Evolutionary conservation across 2,888 invertebrate species (phyloP).

Genomic region (Nephrotoma guestfalica): DNA sequence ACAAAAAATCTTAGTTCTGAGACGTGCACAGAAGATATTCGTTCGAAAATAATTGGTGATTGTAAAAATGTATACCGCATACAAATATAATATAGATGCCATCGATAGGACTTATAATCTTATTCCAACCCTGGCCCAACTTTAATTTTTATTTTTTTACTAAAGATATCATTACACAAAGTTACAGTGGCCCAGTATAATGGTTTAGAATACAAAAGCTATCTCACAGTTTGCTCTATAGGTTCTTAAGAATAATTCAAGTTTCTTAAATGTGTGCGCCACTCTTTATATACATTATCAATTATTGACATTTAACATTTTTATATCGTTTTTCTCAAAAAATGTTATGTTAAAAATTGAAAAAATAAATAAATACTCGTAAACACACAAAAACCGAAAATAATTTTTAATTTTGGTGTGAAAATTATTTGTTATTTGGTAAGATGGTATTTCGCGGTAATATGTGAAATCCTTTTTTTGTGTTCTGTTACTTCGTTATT

Average conservation of each 20-base stretch:
- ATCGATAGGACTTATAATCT: background rate
- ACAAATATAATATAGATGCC: too few relatives aligned
- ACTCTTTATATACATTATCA: background rate
- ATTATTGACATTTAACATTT: background rate
- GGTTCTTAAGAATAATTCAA: background rate
- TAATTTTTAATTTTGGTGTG: background rate
- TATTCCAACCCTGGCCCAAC: background rate
- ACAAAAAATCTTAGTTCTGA: background rate
- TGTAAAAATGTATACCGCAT: too few relatives aligned
- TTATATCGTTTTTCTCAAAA: background rate
- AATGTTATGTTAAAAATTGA: background rate
- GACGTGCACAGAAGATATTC: background rate
- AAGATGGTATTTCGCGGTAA: background rate
- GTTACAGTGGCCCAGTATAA: background rate
- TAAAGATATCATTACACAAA: background rate
- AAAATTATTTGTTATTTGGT: background rate
- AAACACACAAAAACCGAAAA: background rate
- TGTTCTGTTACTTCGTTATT: background rate
- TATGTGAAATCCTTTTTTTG: background rate
- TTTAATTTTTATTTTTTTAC: background rate
- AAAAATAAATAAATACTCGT: background rate
- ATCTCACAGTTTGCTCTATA: background rate
- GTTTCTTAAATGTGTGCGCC: background rate
- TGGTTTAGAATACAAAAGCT: background rate
- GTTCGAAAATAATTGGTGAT: too few relatives aligned